A percentile compares a stretch with the other conserved stretches of the same genome.
Evolutionary conservation across 2,888 invertebrate genomes (phyloP).

Genomic region (Lasioglossum calceatum): DNA sequence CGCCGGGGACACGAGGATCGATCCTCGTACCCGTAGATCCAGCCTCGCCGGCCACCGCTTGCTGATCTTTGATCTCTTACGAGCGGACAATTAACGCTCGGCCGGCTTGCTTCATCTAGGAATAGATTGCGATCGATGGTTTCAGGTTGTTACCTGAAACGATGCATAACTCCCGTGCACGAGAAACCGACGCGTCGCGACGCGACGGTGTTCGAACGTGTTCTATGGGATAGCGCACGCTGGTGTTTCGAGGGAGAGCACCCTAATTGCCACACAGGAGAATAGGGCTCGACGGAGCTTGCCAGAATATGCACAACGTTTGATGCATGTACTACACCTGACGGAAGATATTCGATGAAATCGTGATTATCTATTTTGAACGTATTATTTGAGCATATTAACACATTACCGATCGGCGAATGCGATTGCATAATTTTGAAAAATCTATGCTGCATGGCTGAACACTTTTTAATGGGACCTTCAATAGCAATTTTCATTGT

Average conservation of each 20-base stretch:
- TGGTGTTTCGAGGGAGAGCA: neutral
- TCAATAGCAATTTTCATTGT: no score
- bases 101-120: slow-evolving; percentile 24
- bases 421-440: no score
- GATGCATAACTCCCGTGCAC: slow-evolving; percentile 8
- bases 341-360: neutral
- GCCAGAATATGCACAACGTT: neutral
- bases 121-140: slow-evolving; percentile 31
- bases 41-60: neutral
- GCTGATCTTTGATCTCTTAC: slow-evolving; percentile 52
- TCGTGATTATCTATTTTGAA: neutral
- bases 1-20: slow-evolving; percentile 16
- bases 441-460: no score
- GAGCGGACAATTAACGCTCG: slow-evolving; percentile 26
- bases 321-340: neutral
- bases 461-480: no score
- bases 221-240: neutral
- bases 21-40: neutral
- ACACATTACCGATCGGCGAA: no score
- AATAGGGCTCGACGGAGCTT: neutral
- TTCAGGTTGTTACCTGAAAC: slow-evolving; percentile 11
- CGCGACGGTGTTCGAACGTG: neutral
- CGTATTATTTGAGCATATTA: no score
- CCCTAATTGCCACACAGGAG: neutral
- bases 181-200: neutral